Conservation (phyloP, 1,140 invertebrate species). For the Drosophila pruinosa region DNA sequence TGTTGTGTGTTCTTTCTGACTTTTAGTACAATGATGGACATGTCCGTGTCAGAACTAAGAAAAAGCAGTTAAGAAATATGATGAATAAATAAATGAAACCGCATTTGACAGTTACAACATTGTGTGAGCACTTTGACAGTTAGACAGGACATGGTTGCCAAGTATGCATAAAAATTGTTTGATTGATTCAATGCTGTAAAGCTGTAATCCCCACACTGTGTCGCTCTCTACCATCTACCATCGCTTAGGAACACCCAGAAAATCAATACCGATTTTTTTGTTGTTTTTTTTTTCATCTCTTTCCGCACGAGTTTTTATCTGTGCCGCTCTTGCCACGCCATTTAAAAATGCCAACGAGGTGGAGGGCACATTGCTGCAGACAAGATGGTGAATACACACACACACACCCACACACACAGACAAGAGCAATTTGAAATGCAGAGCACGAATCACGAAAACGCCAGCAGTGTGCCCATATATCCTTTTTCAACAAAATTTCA, state of each 20-base stretch:
- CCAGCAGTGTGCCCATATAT: constrained; percentile 75
- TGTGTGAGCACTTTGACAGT: constrained; percentile 52
- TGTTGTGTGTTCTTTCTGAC: constrained; percentile 36
- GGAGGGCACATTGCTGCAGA: constrained; percentile 23
- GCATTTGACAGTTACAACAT: constrained; percentile 58
- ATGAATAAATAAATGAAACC: constrained; percentile 71
- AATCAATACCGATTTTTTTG: constrained; percentile 56
- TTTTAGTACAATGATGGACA: constrained; percentile 58
- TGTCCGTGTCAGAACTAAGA: constrained; percentile 51
- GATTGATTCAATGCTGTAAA: constrained; percentile 46
- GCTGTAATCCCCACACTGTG: neutral
- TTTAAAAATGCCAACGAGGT: constrained; percentile 32
- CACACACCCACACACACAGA: neutral
- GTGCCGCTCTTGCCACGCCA: constrained; percentile 55
- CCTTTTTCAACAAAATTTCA: constrained; percentile 78
- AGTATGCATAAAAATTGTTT: constrained; percentile 31
- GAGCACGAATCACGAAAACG: constrained; percentile 65
- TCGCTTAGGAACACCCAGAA: constrained; percentile 30
- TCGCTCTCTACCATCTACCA: neutral
- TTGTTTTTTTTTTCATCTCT: constrained; percentile 27
- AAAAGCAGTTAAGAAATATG: constrained; percentile 48
- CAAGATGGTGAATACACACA: constrained; percentile 63
- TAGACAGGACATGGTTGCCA: constrained; percentile 44
- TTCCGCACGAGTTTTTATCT: constrained; percentile 33
- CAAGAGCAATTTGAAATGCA: constrained; percentile 55